These are phyloP conservation scores for Heliconius erato DNA, from an alignment of 2,888 invertebrate species.

Conservation along the genomic window DNA sequence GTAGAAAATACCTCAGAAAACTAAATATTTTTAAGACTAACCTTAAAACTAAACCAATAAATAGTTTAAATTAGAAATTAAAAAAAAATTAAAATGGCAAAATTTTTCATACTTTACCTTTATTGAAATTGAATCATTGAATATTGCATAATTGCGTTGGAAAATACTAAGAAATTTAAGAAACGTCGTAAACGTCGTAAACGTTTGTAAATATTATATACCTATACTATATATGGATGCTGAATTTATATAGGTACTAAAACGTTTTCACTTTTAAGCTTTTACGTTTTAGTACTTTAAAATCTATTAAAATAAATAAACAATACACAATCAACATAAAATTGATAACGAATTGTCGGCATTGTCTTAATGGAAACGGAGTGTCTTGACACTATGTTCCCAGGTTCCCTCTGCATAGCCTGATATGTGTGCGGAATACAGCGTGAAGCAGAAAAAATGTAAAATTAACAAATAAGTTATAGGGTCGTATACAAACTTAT, in stretches of 20 bases:
- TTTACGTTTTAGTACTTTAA: neutral
- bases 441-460: too few species aligned
- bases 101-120: slow-evolving; percentile 3
- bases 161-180: slow-evolving; percentile 18
- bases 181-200: too few species aligned
- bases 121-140: neutral
- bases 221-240: neutral
- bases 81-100: neutral
- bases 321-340: neutral
- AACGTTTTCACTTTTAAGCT: slow-evolving; percentile 7
- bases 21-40: neutral
- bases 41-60: neutral
- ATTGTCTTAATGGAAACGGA: too few species aligned
- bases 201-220: slow-evolving; percentile 1
- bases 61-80: neutral
- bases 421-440: too few species aligned
- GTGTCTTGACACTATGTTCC: too few species aligned
- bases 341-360: too few species aligned
- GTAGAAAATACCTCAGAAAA: too few species aligned
- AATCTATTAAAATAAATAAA: neutral
- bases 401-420: too few species aligned
- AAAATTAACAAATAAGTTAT: too few species aligned
- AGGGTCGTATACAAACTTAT: neutral
- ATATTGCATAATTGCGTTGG: neutral
- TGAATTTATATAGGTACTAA: neutral